phyloP scores from a whole-genome alignment of 2,797 vertebrate species.

The Sebastes reedi region DNA sequence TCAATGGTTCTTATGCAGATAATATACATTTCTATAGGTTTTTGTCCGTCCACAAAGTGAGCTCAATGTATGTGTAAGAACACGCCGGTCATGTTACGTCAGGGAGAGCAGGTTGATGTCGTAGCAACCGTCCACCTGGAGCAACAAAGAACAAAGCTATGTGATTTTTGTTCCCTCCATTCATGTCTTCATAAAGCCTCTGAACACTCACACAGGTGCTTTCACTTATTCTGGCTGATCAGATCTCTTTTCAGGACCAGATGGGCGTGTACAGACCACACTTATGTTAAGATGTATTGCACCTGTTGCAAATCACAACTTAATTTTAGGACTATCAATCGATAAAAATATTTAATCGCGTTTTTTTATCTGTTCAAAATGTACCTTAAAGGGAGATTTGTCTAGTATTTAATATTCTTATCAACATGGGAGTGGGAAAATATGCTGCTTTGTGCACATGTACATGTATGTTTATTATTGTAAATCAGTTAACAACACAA shows the following conservation, averaged over 20 bases:
- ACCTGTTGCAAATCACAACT: background rate
- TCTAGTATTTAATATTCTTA: no score
- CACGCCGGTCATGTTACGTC: constrained; percentile 69
- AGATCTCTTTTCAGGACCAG: no score
- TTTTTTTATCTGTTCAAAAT: no score
- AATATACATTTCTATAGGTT: background rate
- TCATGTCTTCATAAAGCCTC: background rate
- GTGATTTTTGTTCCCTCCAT: fast-evolving
- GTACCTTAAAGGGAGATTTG: no score
- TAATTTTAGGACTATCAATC: no score
- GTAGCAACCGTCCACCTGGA: constrained; percentile 94
- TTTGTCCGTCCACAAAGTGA: background rate
- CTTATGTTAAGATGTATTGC: no score
- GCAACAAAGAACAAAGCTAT: constrained; percentile 16
- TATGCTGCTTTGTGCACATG: no score
- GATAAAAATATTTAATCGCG: fast-evolving
- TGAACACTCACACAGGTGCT: background rate
- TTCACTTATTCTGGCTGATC: no score
- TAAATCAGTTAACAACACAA: no score
- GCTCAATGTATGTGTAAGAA: background rate
- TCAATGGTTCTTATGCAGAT: background rate
- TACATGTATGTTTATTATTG: no score
- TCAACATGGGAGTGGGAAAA: no score
- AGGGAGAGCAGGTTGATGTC: constrained; percentile 92
- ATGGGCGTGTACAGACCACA: no score